Base-by-base conservation (phyloP, 1,140 invertebrate genomes). In the Zaprionus lachaisei region DNA sequence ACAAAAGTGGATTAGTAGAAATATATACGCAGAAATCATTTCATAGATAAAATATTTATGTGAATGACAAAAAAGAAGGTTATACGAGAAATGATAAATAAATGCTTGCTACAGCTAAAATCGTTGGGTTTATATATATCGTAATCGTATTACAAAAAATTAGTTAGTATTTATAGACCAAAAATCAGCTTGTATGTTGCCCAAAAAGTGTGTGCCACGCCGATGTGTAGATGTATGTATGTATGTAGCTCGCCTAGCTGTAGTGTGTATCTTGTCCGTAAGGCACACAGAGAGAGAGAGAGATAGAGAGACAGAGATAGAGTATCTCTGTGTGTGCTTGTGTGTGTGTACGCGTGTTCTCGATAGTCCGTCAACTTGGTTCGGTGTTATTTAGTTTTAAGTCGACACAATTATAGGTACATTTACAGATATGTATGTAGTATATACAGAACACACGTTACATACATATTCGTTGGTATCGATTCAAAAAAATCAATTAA, bases 1-100 rank as follows among this genome's bases (percentile, higher is more conserved):
- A 83, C 51, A 82, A 90, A 89, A 44, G 61, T 87, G 84, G 85
- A 87, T 87, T 87, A 87, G 84, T 87, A 81, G 56, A 75, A 64
- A 60, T 79, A 79, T 75, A 85, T 67, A 77, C 69, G 74, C 57
- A 76, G 69, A 70, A 72, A 58, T 70, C 66, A 74, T 47, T 80
- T 86, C 28, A 41, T 57, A 47, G 55, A 62, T 77, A 63, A 62
- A 76, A 66, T 76, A 57, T 77, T 68, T 57, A 70, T 76, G 60
- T 68, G 63, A 87, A 64, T 68, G 65, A 72, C 56, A 47, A 76
- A 81, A 49, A 37, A 82, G 70, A 47, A 17, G n/a, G 47, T 6
- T 20, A 54, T 47, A 83, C 56, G 60, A 82, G 57, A 82, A 77
- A 47, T 31, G 26, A 67, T 80, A 84, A 68, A 58, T 56, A 65